Evolutionary conservation across 1,140 invertebrate species (phyloP).

Genomic region (Anoplolepis gracilipes): DNA sequence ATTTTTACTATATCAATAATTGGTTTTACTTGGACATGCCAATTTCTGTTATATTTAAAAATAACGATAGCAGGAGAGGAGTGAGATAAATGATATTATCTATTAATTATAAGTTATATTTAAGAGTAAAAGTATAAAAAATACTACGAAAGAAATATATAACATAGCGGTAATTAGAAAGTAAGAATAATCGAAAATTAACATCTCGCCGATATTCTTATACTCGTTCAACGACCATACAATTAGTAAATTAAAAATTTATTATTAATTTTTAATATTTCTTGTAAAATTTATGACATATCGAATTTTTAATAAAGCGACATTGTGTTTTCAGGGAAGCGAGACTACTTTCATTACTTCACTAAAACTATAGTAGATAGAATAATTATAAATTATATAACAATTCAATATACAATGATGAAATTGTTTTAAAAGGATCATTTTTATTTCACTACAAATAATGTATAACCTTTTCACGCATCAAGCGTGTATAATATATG

Average conservation of each 20-base stretch:
- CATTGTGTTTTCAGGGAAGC: conserved; percentile 35
- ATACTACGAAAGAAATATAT: background rate
- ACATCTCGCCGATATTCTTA: conserved; percentile 35
- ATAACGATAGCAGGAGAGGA: conserved; percentile 22
- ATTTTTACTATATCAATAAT: conserved; percentile 10
- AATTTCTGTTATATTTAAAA: conserved; percentile 26
- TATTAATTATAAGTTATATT: conserved; percentile 23
- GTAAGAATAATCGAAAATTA: conserved; percentile 7
- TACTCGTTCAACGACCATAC: conserved; percentile 26
- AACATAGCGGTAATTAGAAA: background rate
- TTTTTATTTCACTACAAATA: background rate
- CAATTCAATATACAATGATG: background rate
- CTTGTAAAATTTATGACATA: conserved; percentile 56
- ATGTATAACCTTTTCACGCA: background rate
- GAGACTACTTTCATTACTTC: background rate
- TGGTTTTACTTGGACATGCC: conserved; percentile 2
- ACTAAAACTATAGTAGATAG: background rate
- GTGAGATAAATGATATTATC: conserved; percentile 33
- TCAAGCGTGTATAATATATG: background rate
- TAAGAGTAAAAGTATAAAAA: background rate
- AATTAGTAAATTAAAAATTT: background rate
- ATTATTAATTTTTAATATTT: conserved; percentile 43
- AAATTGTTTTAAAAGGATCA: background rate
- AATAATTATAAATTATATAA: background rate
- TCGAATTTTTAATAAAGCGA: conserved; percentile 51